phyloP scores from a whole-genome alignment of 2,113 vertebrate genomes.

The Balaeniceps rex region DNA sequence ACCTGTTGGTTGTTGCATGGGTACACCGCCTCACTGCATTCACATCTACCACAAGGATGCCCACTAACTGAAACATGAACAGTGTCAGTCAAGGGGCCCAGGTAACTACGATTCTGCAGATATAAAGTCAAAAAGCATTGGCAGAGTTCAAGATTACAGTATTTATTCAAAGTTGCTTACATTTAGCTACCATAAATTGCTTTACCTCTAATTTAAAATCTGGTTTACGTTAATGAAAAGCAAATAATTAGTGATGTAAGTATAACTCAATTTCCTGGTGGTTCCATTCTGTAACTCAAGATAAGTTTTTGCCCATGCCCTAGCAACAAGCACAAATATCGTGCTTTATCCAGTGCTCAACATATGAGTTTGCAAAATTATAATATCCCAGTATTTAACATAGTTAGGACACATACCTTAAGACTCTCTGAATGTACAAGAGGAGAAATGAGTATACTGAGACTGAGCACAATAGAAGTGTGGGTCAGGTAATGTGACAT shows the following conservation, averaged over 20 bases:
- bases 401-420: conserved; percentile 32
- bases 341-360: background rate
- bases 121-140: background rate
- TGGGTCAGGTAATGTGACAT: background rate
- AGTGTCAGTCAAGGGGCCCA: background rate
- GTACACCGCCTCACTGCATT: background rate
- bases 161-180: background rate
- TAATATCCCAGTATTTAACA: conserved; percentile 34
- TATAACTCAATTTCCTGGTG: background rate
- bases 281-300: conserved; percentile 25
- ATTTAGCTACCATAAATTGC: background rate
- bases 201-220: background rate
- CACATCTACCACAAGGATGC: background rate
- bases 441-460: background rate
- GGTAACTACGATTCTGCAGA: background rate
- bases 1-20: background rate
- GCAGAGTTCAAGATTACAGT: background rate
- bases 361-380: background rate
- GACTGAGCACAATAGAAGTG: background rate
- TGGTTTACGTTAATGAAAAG: background rate
- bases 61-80: background rate
- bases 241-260: background rate
- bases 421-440: conserved; percentile 16
- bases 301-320: conserved; percentile 9
- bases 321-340: conserved; percentile 67